Percentiles rank a stretch among this genome's conserved stretches.
Conservation (phyloP, 1,140 invertebrate species). For the Nephotettix cincticeps region DNA sequence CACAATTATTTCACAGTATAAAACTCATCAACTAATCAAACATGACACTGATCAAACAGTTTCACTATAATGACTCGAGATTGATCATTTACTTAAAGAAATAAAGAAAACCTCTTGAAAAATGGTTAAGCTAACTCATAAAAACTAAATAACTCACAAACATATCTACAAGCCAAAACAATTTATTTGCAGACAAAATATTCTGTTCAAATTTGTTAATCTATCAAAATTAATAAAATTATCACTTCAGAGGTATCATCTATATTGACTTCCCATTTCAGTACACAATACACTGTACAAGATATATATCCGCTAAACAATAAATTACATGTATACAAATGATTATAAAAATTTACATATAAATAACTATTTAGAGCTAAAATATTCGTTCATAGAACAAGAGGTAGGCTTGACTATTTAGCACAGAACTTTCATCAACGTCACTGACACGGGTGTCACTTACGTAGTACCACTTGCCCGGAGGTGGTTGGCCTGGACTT, state of each 20-base stretch:
- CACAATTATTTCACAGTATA: too few species aligned
- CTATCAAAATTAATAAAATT: background rate
- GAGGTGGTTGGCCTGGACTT: conserved; percentile 27
- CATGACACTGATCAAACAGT: too few species aligned
- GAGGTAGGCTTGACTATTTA: conserved; percentile 92
- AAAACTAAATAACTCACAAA: too few species aligned
- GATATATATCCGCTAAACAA: conserved; percentile 9
- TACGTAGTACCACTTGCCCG: conserved; percentile 88
- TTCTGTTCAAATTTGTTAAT: background rate
- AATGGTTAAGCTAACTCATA: too few species aligned
- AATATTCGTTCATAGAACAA: conserved; percentile 93
- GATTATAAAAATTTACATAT: conserved; percentile 9
- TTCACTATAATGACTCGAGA: too few species aligned
- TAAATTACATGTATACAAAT: conserved; percentile 14
- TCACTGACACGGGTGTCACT: conserved; percentile 85
- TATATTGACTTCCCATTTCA: background rate
- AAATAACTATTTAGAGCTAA: conserved; percentile 45
- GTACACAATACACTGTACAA: too few species aligned
- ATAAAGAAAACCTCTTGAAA: too few species aligned
- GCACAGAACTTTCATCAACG: conserved; percentile 75
- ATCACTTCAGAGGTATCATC: background rate
- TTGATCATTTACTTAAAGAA: too few species aligned
- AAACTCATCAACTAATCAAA: too few species aligned
- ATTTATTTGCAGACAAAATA: too few species aligned
- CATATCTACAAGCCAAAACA: too few species aligned